These are phyloP conservation scores for Actinia tenebrosa DNA, from an alignment of 64 coral and sea anemone genomes.

Conservation along the genomic window DNA sequence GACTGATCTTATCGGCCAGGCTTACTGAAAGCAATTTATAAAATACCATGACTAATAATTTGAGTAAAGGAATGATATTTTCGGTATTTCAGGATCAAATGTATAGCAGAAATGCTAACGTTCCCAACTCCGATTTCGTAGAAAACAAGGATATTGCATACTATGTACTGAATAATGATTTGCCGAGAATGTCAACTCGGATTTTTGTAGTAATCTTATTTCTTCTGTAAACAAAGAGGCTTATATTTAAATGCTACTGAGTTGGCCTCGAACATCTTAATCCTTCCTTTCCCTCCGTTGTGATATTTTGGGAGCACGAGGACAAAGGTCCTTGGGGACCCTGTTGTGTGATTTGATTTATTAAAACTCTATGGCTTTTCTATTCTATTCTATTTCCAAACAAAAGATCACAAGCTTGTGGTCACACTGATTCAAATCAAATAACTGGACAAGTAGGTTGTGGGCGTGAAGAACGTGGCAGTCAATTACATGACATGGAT, in stretches of 20 bases:
- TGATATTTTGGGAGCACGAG: background rate
- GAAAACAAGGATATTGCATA: no score
- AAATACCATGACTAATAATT: background rate
- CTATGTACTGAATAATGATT: no score
- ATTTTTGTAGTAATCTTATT: no score
- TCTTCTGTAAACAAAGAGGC: no score
- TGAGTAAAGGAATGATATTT: background rate
- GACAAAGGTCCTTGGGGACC: background rate
- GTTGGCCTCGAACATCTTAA: background rate
- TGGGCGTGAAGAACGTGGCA: constrained; percentile 20
- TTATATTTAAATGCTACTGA: background rate
- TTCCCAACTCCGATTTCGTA: background rate
- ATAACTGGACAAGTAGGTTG: background rate
- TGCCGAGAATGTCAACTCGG: no score
- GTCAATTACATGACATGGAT: background rate
- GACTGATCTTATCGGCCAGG: background rate
- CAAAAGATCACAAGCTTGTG: constrained; percentile 10
- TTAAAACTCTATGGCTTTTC: background rate
- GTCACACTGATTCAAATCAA: background rate
- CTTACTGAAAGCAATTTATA: background rate
- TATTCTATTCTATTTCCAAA: background rate
- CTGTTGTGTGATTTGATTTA: background rate
- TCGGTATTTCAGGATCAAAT: background rate
- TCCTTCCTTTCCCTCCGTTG: no score
- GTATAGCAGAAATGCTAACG: background rate